Percentiles rank a stretch among this genome's conserved stretches.
phyloP scores from a whole-genome alignment of 2,113 vertebrate genomes.

The Dipodomys spectabilis region DNA sequence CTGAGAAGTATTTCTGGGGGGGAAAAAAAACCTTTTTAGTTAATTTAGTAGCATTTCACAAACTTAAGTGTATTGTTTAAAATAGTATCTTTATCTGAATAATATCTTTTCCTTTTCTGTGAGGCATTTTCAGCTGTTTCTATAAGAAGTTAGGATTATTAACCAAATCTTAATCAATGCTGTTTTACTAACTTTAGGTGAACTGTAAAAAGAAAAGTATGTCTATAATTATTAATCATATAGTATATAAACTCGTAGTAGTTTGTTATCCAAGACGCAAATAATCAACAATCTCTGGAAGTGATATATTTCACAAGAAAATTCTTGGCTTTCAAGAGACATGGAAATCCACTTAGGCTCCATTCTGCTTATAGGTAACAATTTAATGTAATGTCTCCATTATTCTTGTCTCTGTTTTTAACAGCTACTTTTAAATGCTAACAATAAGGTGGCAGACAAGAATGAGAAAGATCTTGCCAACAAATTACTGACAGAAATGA shows the following conservation, averaged over 20 bases:
- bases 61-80: conserved; percentile 12
- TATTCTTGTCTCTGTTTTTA: conserved; percentile 92
- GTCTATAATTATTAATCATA: background rate
- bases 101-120: conserved; percentile 28
- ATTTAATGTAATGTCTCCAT: conserved; percentile 86
- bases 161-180: conserved; percentile 19
- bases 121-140: conserved; percentile 37
- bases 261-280: conserved; percentile 21
- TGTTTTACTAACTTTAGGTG: conserved; percentile 25
- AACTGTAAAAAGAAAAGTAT: background rate
- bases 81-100: conserved; percentile 16
- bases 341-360: conserved; percentile 74
- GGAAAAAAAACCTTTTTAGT: background rate
- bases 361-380: conserved; percentile 79
- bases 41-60: conserved; percentile 21
- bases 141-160: conserved; percentile 43
- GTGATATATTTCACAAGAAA: conserved; percentile 52
- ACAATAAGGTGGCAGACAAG: conserved; percentile 98
- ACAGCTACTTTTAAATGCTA: conserved; percentile 98
- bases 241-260: conserved; percentile 32
- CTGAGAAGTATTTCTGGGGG: background rate
- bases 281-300: conserved; percentile 51
- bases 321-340: conserved; percentile 56
- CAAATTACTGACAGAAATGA: conserved; percentile 99
- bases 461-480: conserved; percentile 99